Percentiles rank a stretch among this genome's conserved stretches.
phyloP scores from a whole-genome alignment of 2,797 vertebrate genomes.

The Rhinella marina region DNA sequence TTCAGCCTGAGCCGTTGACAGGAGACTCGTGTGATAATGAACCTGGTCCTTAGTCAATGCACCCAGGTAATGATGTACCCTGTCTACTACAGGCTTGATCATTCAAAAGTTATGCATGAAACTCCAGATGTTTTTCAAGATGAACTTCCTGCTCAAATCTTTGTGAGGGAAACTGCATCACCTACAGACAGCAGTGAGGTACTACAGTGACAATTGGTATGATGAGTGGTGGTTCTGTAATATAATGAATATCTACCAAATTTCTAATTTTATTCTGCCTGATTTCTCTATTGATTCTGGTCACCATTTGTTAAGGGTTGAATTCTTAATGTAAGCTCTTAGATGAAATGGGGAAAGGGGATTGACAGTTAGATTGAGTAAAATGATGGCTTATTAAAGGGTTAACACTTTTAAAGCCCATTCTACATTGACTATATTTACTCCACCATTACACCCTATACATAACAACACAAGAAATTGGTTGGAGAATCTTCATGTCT shows the following conservation, averaged over 20 bases:
- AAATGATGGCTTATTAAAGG: not conserved
- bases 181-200: not conserved
- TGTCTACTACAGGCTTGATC: not conserved
- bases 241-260: not conserved
- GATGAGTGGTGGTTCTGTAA: not conserved
- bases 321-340: not conserved
- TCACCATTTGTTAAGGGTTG: too few relatives aligned
- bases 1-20: not conserved
- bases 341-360: too few relatives aligned
- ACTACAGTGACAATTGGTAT: not conserved
- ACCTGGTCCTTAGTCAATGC: not conserved
- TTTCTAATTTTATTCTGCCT: too few relatives aligned
- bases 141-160: not conserved
- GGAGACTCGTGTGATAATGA: not conserved
- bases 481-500: too few relatives aligned
- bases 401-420: not conserved
- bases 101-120: slow-evolving; percentile 4
- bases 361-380: not conserved
- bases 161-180: not conserved
- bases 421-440: not conserved
- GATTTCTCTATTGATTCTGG: too few relatives aligned
- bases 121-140: not conserved
- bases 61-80: not conserved
- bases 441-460: too few relatives aligned
- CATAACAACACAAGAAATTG: too few relatives aligned